Percentiles rank a stretch among this genome's conserved stretches.
Evolutionary conservation across 1,140 invertebrate genomes (phyloP).

Genomic region (Periplaneta americana): DNA sequence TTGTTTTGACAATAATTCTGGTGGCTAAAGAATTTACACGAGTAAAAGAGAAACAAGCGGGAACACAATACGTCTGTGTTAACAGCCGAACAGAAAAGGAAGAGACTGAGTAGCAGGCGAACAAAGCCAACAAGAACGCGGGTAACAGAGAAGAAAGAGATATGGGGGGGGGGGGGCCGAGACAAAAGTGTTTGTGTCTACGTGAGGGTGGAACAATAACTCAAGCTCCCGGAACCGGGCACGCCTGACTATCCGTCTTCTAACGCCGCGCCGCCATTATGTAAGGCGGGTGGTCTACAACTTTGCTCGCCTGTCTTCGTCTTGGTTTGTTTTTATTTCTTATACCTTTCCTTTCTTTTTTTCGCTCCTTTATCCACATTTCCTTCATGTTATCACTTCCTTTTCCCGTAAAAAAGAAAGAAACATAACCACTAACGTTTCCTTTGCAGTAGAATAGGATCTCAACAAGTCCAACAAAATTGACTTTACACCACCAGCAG

Average conservation of each 20-base stretch:
- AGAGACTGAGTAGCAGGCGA: not conserved
- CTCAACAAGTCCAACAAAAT: not conserved
- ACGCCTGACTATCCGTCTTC: slow-evolving; percentile 13
- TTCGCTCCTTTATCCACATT: slow-evolving; percentile 3
- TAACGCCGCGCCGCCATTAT: not conserved
- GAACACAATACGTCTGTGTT: not conserved
- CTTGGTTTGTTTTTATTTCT: not conserved
- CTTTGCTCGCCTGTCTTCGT: not conserved
- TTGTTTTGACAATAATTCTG: not conserved
- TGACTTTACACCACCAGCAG: not conserved
- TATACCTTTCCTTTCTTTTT: not conserved
- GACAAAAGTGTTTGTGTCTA: slow-evolving; percentile 14
- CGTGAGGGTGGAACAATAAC: slow-evolving; percentile 8
- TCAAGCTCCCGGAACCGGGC: slow-evolving; percentile 1
- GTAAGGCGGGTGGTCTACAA: not conserved
- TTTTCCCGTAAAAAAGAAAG: not conserved
- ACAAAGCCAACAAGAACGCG: not conserved
- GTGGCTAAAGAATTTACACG: not conserved
- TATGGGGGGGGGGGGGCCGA: not conserved
- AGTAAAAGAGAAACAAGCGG: not conserved
- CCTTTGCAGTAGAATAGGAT: not conserved
- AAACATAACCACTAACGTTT: not conserved
- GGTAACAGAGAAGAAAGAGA: not conserved
- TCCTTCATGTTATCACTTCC: slow-evolving; percentile 13
- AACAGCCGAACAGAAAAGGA: not conserved